Percentiles rank a stretch among this genome's conserved stretches.
phyloP scores from a whole-genome alignment of 2,888 invertebrate species.

The Ophion obscuratus region DNA sequence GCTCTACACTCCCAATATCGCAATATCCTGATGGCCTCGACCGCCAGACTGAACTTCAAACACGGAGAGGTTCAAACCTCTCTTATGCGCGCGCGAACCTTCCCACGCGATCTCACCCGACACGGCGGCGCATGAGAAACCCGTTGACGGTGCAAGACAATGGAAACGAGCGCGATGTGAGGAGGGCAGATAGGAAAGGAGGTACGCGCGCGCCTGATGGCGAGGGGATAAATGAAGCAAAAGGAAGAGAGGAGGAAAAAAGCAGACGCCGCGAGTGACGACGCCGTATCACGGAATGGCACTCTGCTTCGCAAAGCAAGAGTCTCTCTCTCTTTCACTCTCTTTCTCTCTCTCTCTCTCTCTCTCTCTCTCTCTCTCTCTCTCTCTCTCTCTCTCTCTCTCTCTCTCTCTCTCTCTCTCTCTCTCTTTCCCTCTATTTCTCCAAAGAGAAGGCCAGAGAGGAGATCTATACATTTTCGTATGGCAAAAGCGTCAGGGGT shows the following conservation, averaged over 20 bases:
- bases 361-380: too few species aligned
- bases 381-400: too few species aligned
- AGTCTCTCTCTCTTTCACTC: not conserved
- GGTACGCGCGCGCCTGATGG: not conserved
- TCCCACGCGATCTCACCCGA: constrained; percentile 78
- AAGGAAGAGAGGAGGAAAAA: constrained; percentile 56
- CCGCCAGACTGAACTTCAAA: constrained; percentile 79
- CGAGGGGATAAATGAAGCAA: constrained; percentile 19
- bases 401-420: too few species aligned
- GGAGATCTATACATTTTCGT: not conserved
- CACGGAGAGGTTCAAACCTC: constrained; percentile 57
- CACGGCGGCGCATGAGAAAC: constrained; percentile 77
- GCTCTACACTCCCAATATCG: constrained; percentile 2
- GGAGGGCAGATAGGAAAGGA: not conserved
- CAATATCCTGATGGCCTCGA: constrained; percentile 69
- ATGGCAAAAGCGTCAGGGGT: constrained; percentile 41
- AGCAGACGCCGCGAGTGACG: constrained; percentile 42
- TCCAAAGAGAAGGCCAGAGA: too few species aligned
- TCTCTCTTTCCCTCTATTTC: too few species aligned
- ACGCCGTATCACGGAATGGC: constrained; percentile 54
- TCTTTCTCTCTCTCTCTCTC: too few species aligned
- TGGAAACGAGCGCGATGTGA: constrained; percentile 71
- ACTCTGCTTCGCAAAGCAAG: constrained; percentile 47
- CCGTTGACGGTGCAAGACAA: constrained; percentile 80
- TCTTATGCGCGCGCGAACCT: constrained; percentile 79